Evolutionary conservation across 2,888 invertebrate species (phyloP).

Genomic region (Lysandra coridon): DNA sequence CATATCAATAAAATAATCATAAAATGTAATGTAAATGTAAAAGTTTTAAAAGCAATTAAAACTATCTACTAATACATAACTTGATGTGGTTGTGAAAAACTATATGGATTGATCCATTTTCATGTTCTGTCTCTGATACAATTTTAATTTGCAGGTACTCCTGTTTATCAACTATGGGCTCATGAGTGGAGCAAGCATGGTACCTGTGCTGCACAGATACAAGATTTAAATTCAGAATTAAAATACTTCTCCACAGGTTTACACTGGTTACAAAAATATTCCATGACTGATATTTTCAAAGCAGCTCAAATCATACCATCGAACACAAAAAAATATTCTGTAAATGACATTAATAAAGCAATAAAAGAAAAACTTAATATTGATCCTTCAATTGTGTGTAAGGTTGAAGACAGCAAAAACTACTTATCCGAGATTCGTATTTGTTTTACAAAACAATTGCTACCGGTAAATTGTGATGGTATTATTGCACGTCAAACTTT

Average conservation of each 20-base stretch:
- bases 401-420: conserved; percentile 78
- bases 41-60: not conserved
- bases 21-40: not conserved
- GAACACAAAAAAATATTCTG: conserved; percentile 46
- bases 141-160: conserved; percentile 52
- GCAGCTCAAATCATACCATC: conserved; percentile 77
- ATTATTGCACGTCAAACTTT: conserved; percentile 48
- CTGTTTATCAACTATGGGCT: conserved; percentile 83
- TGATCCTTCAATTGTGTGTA: conserved; percentile 83
- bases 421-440: conserved; percentile 86
- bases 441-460: conserved; percentile 85
- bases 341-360: conserved; percentile 53
- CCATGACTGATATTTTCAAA: conserved; percentile 81
- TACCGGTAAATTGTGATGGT: conserved; percentile 84
- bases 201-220: conserved; percentile 84
- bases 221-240: conserved; percentile 79
- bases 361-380: conserved; percentile 78
- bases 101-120: not conserved
- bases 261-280: conserved; percentile 80
- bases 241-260: conserved; percentile 86
- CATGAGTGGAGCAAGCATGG: conserved; percentile 94
- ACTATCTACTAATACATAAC: not conserved
- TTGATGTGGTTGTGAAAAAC: not conserved
- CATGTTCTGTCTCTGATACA: not conserved
- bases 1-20: not conserved